Base-by-base conservation (phyloP, 2,113 vertebrate genomes). In the Muntiacus muntjak region DNA sequence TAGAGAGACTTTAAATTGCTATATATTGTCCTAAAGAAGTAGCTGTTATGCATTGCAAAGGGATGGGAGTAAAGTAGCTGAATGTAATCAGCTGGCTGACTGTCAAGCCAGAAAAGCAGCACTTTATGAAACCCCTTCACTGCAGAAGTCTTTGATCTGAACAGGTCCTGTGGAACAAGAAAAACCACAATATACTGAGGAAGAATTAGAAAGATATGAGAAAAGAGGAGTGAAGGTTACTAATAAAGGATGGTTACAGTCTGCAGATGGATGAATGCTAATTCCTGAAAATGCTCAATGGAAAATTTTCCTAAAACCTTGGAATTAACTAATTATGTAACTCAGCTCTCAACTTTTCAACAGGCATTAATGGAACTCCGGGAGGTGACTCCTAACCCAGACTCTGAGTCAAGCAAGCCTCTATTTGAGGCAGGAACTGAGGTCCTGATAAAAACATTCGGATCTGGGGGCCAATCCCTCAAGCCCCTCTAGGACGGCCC, bases 201-300 rank as follows among this genome's bases (percentile, higher is more conserved):
- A 67, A 67, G 64, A 67, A 67, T 67, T 67, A 67, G 64, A 67
- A 67, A 5, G 33, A 67, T 67, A 36, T 67, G 33, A 67, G 64
- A 67, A 36, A 19, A 67, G 33, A 67, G 64, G 64, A 67, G 64
- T 2, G 17, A 67, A 36, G 17, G 0, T 67, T 67, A 67, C 16
- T 36, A 19, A 67, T 67, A 36, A 9, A 67, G 3, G 33, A 36
- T 67, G 17, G 33, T 67, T 67, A 67, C 33, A n/a, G 64, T 67
- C 17, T 0, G 0, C 0, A 0, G 64, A 67, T 67, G 33, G 33
- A 67, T 4, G 17, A 67, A 36, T 67, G 21, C 33, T 67, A 67
- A 67, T 21, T 67, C 64, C 64, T 36, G 64, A 67, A 67, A 36
- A 67, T 36, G 64, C 33, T 67, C 64, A 36, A 67, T 67, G 64